Evolutionary conservation across 2,797 vertebrate genomes (phyloP), one percentile per base, ranked within the genome.

Genomic region (Dendrocincla tyrannina): DNA sequence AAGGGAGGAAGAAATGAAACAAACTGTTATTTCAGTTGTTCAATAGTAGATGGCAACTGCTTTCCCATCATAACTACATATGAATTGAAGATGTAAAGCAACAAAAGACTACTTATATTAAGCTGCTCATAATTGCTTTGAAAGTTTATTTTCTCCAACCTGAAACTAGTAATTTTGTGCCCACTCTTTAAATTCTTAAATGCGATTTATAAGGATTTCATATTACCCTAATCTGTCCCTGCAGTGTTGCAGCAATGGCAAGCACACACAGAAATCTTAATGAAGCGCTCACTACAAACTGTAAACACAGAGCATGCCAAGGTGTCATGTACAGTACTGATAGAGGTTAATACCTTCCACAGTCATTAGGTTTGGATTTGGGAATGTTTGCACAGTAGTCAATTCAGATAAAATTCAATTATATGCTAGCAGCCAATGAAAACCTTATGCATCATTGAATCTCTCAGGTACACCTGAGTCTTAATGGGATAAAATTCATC

Each of bases 111-210:
- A 75, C 64, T 19, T 77, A 80, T 25, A 49, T 91, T 82, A 90
- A 75, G 50, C 28, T 49, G 59, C 27, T 17, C 42, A 28, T 79
- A 85, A 92, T 60, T 93, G 78, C 25, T 85, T 91, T 85, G 37
- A 95, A 94, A 93, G 70, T 46, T 68, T 88, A 84, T 94, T 93
- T 96, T 94, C 75, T 85, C 58, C 19, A 88, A 56, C 46, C 30
- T 85, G 78, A 91, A 95, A 67, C 35, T 9, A 94, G 60, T 28
- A 11, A 58, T 74, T 91, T 93, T 93, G n/a, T 82, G 9, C 37
- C 39, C 76, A 72, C 39, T 55, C 42, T 84, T 96, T 86, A 72
- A 96, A 93, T 91, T 94, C 68, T 66, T 89, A 86, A 84, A 86
- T 88, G 39, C 49, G 74, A 96, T 91, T 89, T 94, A 94, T 63